These are phyloP conservation scores for Axinella damicornis DNA, from an alignment of 37 sponge, comb jelly and placozoan species.

Conservation along the genomic window DNA sequence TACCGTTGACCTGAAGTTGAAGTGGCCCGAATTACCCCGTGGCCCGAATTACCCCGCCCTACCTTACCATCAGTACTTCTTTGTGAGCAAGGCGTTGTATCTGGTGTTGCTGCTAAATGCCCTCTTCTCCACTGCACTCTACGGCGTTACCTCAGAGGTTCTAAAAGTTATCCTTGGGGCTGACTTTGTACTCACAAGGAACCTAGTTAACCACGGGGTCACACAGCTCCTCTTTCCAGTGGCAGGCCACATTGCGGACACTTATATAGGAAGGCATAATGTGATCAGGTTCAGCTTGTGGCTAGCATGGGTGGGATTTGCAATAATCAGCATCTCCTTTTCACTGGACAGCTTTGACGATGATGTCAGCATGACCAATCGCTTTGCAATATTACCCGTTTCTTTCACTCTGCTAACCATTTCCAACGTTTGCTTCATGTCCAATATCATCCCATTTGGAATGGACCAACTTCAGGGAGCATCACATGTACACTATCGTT, in stretches of 20 bases:
- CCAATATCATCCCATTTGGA: slow-evolving; percentile 64
- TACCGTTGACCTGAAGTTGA: too few relatives aligned
- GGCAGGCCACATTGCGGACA: slow-evolving; percentile 50
- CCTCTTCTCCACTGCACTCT: slow-evolving; percentile 53
- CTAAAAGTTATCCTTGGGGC: slow-evolving; percentile 36
- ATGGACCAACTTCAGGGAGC: slow-evolving; percentile 64
- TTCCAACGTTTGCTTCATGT: slow-evolving; percentile 43
- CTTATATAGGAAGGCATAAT: slow-evolving; percentile 35
- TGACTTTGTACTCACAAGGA: slow-evolving; percentile 12
- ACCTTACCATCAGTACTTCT: slow-evolving; percentile 44
- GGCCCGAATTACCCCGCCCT: too few relatives aligned
- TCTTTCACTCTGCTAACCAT: slow-evolving; percentile 35
- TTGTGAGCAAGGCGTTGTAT: slow-evolving; percentile 24
- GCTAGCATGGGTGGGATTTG: slow-evolving; percentile 37
- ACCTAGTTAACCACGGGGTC: slow-evolving; percentile 18
- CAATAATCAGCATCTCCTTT: slow-evolving; percentile 20
- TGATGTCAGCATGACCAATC: background rate
- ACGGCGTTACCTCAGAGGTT: slow-evolving; percentile 37
- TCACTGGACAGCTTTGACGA: slow-evolving; percentile 13
- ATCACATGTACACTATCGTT: slow-evolving; percentile 38
- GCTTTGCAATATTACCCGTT: slow-evolving; percentile 17
- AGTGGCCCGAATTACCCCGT: too few relatives aligned
- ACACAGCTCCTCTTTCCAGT: slow-evolving; percentile 48
- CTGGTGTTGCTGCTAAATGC: slow-evolving; percentile 33
- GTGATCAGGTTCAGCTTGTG: slow-evolving; percentile 52